A percentile compares a stretch with the other conserved stretches of the same genome.
These are phyloP conservation scores for Lagopus muta DNA, from an alignment of 2,113 vertebrate genomes.

Conservation along the genomic window DNA sequence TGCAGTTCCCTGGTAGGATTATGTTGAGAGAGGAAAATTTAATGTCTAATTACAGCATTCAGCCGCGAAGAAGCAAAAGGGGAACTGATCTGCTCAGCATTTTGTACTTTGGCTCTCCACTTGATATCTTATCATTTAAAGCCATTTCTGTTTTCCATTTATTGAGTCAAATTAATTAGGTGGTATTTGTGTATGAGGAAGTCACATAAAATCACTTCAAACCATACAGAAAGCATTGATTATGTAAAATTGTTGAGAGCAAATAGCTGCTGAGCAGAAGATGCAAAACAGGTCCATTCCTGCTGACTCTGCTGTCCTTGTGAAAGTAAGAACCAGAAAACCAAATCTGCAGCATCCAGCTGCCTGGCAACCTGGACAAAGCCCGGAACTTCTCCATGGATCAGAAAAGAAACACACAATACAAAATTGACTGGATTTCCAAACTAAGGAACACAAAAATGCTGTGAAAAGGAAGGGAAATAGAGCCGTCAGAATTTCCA, in stretches of 20 bases:
- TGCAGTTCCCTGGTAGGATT: background rate
- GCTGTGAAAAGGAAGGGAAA: background rate
- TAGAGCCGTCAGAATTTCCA: background rate
- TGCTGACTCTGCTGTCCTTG: background rate
- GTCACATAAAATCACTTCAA: background rate
- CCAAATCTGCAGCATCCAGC: background rate
- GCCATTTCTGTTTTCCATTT: background rate
- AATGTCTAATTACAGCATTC: background rate
- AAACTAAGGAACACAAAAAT: background rate
- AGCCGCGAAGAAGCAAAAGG: background rate
- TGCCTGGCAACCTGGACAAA: background rate
- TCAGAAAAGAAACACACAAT: background rate
- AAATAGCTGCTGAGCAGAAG: background rate
- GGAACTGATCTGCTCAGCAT: background rate
- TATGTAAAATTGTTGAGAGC: background rate
- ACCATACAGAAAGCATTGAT: fast-evolving
- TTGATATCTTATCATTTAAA: background rate
- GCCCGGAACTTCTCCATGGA: background rate
- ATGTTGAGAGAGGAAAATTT: background rate
- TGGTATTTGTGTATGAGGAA: background rate
- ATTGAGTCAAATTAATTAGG: background rate
- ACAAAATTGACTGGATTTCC: background rate
- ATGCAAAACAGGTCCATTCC: background rate
- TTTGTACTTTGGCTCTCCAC: background rate
- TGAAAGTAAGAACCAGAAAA: background rate